Conservation (phyloP, 2,888 invertebrate species). For the Agonopterix alstromeriana region DNA sequence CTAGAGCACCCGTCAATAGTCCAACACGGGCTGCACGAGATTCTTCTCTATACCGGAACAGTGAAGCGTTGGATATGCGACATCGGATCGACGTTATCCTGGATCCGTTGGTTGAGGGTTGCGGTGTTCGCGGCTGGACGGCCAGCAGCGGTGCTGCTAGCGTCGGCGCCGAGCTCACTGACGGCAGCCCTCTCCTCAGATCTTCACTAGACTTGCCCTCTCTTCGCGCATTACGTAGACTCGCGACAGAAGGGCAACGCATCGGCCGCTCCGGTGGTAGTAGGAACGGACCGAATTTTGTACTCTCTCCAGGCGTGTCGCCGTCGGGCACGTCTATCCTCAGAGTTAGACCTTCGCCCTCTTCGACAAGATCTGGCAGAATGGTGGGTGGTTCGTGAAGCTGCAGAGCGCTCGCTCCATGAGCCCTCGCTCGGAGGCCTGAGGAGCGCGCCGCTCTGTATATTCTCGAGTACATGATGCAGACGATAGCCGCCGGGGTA, state of each 20-base stretch:
- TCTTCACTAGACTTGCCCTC: slow-evolving; percentile 60
- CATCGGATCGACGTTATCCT: slow-evolving; percentile 86
- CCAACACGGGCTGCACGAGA: slow-evolving; percentile 90
- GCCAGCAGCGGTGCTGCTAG: slow-evolving; percentile 56
- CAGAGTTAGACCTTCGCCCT: slow-evolving; percentile 62
- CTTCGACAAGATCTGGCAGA: slow-evolving; percentile 58
- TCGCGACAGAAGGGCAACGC: slow-evolving; percentile 65
- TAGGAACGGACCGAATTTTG: slow-evolving; percentile 62
- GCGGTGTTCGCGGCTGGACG: slow-evolving; percentile 54
- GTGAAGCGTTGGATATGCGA: slow-evolving; percentile 88
- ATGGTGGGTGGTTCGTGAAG: slow-evolving; percentile 61
- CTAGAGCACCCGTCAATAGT: slow-evolving; percentile 80
- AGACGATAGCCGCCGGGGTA: slow-evolving; percentile 78
- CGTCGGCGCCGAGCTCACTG: slow-evolving; percentile 72
- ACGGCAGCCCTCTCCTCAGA: slow-evolving; percentile 56
- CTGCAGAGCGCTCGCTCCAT: slow-evolving; percentile 71
- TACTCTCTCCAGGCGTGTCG: slow-evolving; percentile 30
- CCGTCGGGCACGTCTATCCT: slow-evolving; percentile 57
- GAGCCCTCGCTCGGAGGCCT: slow-evolving; percentile 65
- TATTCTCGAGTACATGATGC: slow-evolving; percentile 85
- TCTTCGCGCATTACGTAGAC: slow-evolving; percentile 56
- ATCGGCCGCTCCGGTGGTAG: slow-evolving; percentile 61
- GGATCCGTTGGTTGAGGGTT: slow-evolving; percentile 67
- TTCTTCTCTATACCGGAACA: slow-evolving; percentile 91
- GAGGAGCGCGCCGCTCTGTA: slow-evolving; percentile 86